Base-by-base conservation (phyloP, 2,113 vertebrate species). In the Aegotheles bennettii region DNA sequence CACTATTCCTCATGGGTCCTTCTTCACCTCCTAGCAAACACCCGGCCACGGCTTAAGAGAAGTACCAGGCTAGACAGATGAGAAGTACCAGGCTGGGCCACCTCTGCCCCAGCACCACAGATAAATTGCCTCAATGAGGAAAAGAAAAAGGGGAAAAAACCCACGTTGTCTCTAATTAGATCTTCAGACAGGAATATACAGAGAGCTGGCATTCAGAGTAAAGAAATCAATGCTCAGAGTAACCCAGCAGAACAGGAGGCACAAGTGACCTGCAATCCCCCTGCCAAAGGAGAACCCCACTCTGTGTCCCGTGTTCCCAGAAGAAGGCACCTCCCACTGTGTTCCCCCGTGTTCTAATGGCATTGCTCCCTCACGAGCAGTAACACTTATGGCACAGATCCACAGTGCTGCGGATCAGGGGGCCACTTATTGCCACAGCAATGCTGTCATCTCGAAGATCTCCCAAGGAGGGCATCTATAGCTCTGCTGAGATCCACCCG, bases 291-390 rank as follows among this genome's bases (percentile, higher is more conserved):
- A 71, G 28, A 67, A 53, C 4, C 11, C 6, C 1, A 9, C 51
- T 85, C n/a, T 35, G 11, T 54, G 42, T 21, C 45, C 47, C 1
- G 0, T 6, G 50, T 23, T 48, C 45, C 63, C 9, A 9, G n/a
- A 40, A 57, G 78, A 76, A 45, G 6, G 67, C 74, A 50, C 24
- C 78, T 29, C 65, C 11, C 1, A 0, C 53, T 40, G 78, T 60
- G 7, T 1, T 3, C n/a, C 45, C 56, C 73, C 4, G 28, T 15
- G 67, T 17, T 89, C 45, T 47, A 70, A 75, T 3, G 14, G 71
- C 76, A 50, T 20, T 11, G 50, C 67, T 94, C 84, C 54, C 50
- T 40, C 65, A 12, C 0, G 24, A 65, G 63, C 45, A 48, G 51
- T 11, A 35, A 45, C 5, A 5, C 68, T 59, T 24, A 7, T 56